Base-by-base conservation (phyloP, 2,888 invertebrate species). In the Hemicrepidius hirtus region DNA sequence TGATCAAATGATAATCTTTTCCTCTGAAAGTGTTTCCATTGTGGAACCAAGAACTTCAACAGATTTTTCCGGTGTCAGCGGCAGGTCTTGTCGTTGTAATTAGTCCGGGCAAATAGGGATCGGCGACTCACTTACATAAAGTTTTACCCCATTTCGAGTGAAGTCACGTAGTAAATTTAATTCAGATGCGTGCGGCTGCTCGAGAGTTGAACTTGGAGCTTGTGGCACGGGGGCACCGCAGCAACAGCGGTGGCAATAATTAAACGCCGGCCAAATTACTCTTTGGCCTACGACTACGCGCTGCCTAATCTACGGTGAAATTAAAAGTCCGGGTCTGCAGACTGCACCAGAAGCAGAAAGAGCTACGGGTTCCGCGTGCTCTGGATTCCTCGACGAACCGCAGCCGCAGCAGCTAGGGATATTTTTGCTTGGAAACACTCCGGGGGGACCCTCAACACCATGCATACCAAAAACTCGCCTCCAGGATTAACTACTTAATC, bases 161-260 rank as follows among this genome's bases (percentile, higher is more conserved):
- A 81, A 82, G 82, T 84, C 84, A 83, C 84, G 84, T 83, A 81
- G 78, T 81, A 82, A 83, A 83, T 83, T 84, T 83, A 83, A 83
- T 83, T 83, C 81, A 77, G 80, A 78, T 77, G 80, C 78, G 78
- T 77, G 80, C 73, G 74, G 59, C 59, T 71, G 70, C 68, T 46
- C 63, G 24, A 24, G 50, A 65, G 69, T 24, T 49, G 44, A 60
- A 64, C 60, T 68, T 64, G 40, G 50, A 53, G 68, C 62, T 69
- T 69, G 73, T 60, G 59, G 70, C 65, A 63, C 70, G 35, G 69
- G 44, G 49, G 68, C 40, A 64, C 72, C 70, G 37, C 70, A 49
- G 67, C 63, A 73, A 65, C 65, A 64, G 68, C 65, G 65, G 71
- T 65, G 70, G 73, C 75, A 75, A 76, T 78, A 78, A 79, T 79